Evolutionary conservation across 2,113 vertebrate species (phyloP), one percentile per base, ranked within the genome.

Genomic region (Orthonyx spaldingii): DNA sequence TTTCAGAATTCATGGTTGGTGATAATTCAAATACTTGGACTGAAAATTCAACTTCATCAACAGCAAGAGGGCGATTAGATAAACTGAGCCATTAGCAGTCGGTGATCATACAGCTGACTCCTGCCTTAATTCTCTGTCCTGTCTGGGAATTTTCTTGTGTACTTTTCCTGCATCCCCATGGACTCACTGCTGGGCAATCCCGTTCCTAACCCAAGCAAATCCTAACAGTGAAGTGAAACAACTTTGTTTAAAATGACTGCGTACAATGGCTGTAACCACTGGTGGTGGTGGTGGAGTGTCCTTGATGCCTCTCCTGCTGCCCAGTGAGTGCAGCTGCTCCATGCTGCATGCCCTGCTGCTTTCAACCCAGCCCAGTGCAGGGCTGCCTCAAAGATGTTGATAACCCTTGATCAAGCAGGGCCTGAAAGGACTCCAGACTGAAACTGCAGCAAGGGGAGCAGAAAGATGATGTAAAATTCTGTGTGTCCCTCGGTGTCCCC

Each of bases 11-110:
- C 37, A 42, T 1, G 1, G 28, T 61, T 24, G 7, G 16, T 79
- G 52, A 30, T 41, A 56, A 68, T 82, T 57, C 35, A 59, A 26
- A 84, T 74, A 59, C 35, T 47, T 71, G 50, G 18, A 33, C 30
- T 94, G 50, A 84, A 96, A 90, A 74, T 84, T 80, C 76, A 59
- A 33, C 56, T 77, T 59, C 35, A 39, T 23, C 37, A 41, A 10
- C 23, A 53, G 30, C 1, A 11, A 84, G 84, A 82, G 56, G 39
- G 8, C 22, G 84, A 3, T 78, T 46, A 42, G 61, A 39, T 42
- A 78, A 81, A 87, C 23, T 2, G 35, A 87, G 18, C n/a, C 37
- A 26, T 60, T 28, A 57, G 41, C 37, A 74, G 42, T 16, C 24
- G 16, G 33, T 68, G 90, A 75, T 47, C 44, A 50, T 13, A 15